A percentile compares a stretch with the other conserved stretches of the same genome.
Conservation (phyloP, 2,113 vertebrate species). For the Myrmecophaga tridactyla region DNA sequence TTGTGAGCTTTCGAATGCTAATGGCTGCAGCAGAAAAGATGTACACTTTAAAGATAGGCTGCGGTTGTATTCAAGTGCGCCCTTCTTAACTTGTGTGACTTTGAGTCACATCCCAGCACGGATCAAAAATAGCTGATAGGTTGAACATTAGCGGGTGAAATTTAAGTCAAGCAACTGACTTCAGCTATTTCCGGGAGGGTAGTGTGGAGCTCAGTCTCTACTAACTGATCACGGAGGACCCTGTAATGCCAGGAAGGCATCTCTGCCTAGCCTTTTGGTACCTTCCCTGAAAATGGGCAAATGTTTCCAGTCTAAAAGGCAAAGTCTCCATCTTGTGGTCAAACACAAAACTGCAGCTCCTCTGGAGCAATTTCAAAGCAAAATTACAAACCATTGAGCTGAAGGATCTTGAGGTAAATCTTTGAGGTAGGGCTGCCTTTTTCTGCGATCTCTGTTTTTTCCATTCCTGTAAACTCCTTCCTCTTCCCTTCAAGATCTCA, state of each 20-base stretch:
- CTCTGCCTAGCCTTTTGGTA: too few relatives aligned
- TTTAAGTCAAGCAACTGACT: accelerated
- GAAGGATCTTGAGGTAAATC: background rate
- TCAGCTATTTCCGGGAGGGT: accelerated
- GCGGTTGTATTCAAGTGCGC: background rate
- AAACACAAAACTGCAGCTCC: slow-evolving; percentile 60
- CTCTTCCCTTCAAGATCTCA: too few relatives aligned
- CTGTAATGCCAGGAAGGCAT: accelerated
- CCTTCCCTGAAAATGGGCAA: accelerated
- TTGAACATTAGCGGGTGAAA: too few relatives aligned
- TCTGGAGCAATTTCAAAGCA: background rate
- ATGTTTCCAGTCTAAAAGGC: background rate
- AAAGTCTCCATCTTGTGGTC: slow-evolving; percentile 82
- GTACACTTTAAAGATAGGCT: background rate
- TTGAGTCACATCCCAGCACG: background rate
- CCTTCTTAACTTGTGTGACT: background rate
- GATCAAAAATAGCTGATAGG: background rate
- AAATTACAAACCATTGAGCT: accelerated
- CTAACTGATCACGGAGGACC: accelerated
- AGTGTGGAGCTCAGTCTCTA: accelerated
- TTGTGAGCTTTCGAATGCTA: background rate
- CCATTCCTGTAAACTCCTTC: background rate
- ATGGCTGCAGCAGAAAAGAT: background rate
- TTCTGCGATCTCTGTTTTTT: background rate
- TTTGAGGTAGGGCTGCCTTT: accelerated